Evolutionary conservation across 2,888 invertebrate species (phyloP), one percentile per base, ranked within the genome.

Genomic region (Heliconius cydno): DNA sequence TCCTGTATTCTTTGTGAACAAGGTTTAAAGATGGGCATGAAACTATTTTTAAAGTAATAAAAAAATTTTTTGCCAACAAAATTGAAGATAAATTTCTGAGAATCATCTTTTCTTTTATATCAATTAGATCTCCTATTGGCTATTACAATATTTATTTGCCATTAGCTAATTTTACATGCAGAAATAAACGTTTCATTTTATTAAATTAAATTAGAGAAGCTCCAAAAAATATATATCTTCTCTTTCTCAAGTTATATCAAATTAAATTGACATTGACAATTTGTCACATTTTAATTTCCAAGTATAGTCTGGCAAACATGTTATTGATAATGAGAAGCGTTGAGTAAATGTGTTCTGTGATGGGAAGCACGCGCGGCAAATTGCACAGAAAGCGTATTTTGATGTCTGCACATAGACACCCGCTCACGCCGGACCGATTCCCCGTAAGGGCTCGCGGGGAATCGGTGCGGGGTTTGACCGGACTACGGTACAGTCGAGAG

Each of bases 31-130:
- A 75, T 19, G 75, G 30, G 13, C 13, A 28, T 12, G 75, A 41
- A 28, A 28, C 12, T n/a, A 46, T 9, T 28, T 75, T 75, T 12
- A 75, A 22, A 46, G 38, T 28, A 22, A 66, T 75, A 46, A 28
- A 7, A 19, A 30, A 13, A 7, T 19, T 65, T 75, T 75, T 66
- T 15, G 46, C 2, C 3, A 75, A 46, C 22, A 66, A 10, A 19
- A 28, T 19, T 46, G 75, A 66, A 66, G 65, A 28, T 19, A 75
- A 28, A 75, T 15, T 46, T 75, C 28, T 75, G 7, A 75, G 12
- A 30, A 75, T 19, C 75, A 75, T 75, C 6, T 46, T 68, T 13
- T 66, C 25, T 65, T 68, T 13, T 41, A 25, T 34, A 68, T n/a
- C 28, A 13, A 38, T 38, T 25, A 25, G 22, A 13, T n/a, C 13